A percentile compares a stretch with the other conserved stretches of the same genome.
Evolutionary conservation across 1,140 invertebrate species (phyloP).

Genomic region (Listronotus oregonensis): DNA sequence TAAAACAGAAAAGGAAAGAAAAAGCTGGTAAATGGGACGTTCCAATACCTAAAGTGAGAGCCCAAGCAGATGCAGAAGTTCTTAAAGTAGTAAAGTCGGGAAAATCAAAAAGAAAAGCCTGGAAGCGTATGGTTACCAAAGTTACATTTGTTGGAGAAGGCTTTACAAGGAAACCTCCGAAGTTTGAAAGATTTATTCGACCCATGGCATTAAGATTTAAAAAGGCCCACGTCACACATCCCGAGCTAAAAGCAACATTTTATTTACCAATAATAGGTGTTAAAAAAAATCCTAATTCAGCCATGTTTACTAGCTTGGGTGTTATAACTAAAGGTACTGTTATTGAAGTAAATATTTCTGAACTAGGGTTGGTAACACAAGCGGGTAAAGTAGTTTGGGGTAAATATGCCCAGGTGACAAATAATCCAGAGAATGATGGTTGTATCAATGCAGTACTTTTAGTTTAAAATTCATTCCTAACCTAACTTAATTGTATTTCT

Average conservation of each 20-base stretch:
- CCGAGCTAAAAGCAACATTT: slow-evolving; percentile 99
- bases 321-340: slow-evolving; percentile 99
- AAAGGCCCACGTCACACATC: slow-evolving; percentile 98
- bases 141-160: slow-evolving; percentile 97
- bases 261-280: slow-evolving; percentile 97
- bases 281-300: slow-evolving; percentile 98
- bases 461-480: slow-evolving; percentile 69
- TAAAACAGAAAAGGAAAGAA: slow-evolving; percentile 99
- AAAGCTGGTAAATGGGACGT: slow-evolving; percentile 99
- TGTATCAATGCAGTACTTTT: slow-evolving; percentile 98
- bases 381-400: slow-evolving; percentile 99
- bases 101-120: slow-evolving; percentile 94
- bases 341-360: slow-evolving; percentile 97
- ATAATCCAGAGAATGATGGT: slow-evolving; percentile 99
- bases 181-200: slow-evolving; percentile 98
- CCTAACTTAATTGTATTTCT: too few relatives aligned
- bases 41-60: slow-evolving; percentile 96
- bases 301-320: slow-evolving; percentile 95
- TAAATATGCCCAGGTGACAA: slow-evolving; percentile 99
- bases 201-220: slow-evolving; percentile 97
- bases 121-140: slow-evolving; percentile 99
- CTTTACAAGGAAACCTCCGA: slow-evolving; percentile 98
- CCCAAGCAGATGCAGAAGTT: slow-evolving; percentile 97
- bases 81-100: slow-evolving; percentile 95
- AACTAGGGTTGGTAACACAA: slow-evolving; percentile 97